Evolutionary conservation across 1,140 invertebrate species (phyloP), one percentile per base, ranked within the genome.

Genomic region (Trichonephila inaurata): DNA sequence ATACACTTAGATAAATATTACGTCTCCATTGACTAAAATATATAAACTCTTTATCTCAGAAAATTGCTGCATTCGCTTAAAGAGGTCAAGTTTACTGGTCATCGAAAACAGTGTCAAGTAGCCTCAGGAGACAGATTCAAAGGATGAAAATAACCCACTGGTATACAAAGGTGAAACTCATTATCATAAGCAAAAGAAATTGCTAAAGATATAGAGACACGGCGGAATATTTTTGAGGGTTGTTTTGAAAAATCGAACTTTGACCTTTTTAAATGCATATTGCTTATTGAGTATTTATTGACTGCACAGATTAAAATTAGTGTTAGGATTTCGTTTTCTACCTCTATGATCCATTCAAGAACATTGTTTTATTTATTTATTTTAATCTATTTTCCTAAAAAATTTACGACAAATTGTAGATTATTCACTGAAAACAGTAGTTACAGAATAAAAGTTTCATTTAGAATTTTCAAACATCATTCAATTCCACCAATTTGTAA

Each of bases 21-120:
- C 51, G 10, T 51, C n/a, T n/a, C 51, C 10, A 51, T 12, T 10
- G 51, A 51, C 51, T 12, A 51, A 51, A 51, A 51, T 51, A 51
- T 12, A 28, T 77, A 40, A 77, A 33, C 28, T 18, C 72, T 18
- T 77, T 77, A 33, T 7, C 33, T 33, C 24, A 77, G 72, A 77
- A 77, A 16, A 16, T 16, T 6, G 33, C 72, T 77, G 28, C 33
- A 33, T 40, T 61, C 10, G 16, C 8, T 8, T 60, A 85, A 85
- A n/a, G 24, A 85, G 83, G 83, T 85, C 83, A 85, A 85, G 83
- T 85, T 85, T 85, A 61, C 33, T 85, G 83, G 83, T 58, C 83
- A 85, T 60, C n/a, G 28, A 60, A 58, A 85, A 85, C 51, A 61
- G 58, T 85, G 83, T 85, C 83, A 60, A 40, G 14, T 77, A 40